Evolutionary conservation across 2,888 invertebrate genomes (phyloP), one percentile per base, ranked within the genome.

Genomic region (Lasius platythorax): DNA sequence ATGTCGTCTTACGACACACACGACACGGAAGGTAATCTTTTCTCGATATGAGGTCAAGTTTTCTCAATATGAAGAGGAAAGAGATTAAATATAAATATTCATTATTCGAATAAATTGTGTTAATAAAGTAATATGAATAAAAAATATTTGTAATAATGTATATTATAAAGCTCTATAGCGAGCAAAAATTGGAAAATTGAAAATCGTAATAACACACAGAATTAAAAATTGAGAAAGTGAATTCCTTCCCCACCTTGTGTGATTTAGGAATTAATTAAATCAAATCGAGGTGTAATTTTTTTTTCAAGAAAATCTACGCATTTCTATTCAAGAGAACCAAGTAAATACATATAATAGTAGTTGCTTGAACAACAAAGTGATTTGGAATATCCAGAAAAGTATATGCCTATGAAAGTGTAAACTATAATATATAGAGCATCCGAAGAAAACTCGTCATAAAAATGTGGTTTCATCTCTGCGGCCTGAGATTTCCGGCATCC

Each of bases 401-500:
- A 12, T 11, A 37, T 37, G 11, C n/a, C 50, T 66, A 67, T 40
- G 33, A 50, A 12, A 53, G 3, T 46, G 61, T 23, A n/a, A 46
- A 43, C 72, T 46, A 46, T 18, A 4, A 37, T 18, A 70, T 9
- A 18, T 33, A 61, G 12, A 63, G 58, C 28, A 40, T 33, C 28
- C 23, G 56, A 84, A 43, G 66, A 50, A 63, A 79, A 68, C 61
- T 68, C 40, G 46, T 37, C 53, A 18, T 56, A 72, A 83, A 81
- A 85, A 83, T 81, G 67, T 23, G 70, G 40, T 68, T 76, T 61
- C 79, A 76, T 83, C 67, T 40, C 53, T 12, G 11, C 23, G 53
- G 53, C 18, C 82, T 50, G 73, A 63, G 82, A 82, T 82, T 82
- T 74, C 66, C 64, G 30, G 74, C 72, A 53, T 73, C 64, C 61